Conservation (phyloP, 2,888 invertebrate genomes). For the Orthosia incerta region DNA sequence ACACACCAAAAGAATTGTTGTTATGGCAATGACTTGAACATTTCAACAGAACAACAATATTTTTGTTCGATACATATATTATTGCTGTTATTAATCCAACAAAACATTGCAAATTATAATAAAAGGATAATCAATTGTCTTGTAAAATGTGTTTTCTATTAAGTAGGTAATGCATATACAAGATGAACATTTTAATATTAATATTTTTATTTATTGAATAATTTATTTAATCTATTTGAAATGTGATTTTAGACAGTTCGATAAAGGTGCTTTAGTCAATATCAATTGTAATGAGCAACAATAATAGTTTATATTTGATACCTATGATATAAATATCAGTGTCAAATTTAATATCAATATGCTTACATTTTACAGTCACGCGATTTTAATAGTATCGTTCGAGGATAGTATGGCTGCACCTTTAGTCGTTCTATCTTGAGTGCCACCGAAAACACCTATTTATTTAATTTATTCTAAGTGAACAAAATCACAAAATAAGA, state of each 20-base stretch:
- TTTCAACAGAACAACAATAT: constrained; percentile 63
- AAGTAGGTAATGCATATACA: constrained; percentile 56
- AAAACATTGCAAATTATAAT: constrained; percentile 58
- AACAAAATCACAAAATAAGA: constrained; percentile 45
- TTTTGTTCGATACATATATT: constrained; percentile 38
- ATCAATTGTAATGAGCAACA: constrained; percentile 45
- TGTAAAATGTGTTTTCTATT: constrained; percentile 65
- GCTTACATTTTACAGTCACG: constrained; percentile 24
- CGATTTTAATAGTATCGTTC: constrained; percentile 33
- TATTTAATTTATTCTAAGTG: constrained; percentile 63
- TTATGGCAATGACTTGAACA: constrained; percentile 77
- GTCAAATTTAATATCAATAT: constrained; percentile 44
- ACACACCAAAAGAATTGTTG: constrained; percentile 71
- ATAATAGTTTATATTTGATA: constrained; percentile 40
- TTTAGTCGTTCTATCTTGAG: constrained; percentile 44
- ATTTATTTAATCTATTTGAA: constrained; percentile 61
- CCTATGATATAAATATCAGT: constrained; percentile 33
- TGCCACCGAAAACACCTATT: constrained; percentile 61
- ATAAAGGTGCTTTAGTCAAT: constrained; percentile 62
- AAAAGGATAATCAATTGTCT: constrained; percentile 70
- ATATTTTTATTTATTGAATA: constrained; percentile 58
- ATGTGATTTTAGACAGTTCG: constrained; percentile 59
- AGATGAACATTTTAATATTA: constrained; percentile 60
- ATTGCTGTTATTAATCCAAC: constrained; percentile 40
- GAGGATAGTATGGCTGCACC: constrained; percentile 50